These are phyloP conservation scores for Zoroaster sp. DNA, from an alignment of 53 echinoderm and acorn worm species.

Conservation along the genomic window DNA sequence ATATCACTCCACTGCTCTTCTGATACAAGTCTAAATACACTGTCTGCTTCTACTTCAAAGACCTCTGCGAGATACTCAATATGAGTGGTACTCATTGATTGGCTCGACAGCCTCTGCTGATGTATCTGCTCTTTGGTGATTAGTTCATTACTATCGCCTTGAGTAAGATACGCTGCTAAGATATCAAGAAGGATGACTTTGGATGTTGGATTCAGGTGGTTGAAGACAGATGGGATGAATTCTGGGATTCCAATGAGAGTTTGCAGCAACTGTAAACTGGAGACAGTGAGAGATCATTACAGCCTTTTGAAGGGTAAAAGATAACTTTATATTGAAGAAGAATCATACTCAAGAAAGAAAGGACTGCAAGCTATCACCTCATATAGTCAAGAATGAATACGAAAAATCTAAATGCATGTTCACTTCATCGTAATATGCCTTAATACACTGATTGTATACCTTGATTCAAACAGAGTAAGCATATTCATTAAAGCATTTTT, in stretches of 20 bases:
- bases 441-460: too few relatives aligned
- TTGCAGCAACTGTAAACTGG: constrained; percentile 59
- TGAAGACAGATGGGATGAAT: constrained; percentile 49
- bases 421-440: too few relatives aligned
- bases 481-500: too few relatives aligned
- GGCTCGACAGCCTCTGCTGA: background rate
- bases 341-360: too few relatives aligned
- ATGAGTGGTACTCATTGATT: background rate
- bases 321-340: too few relatives aligned
- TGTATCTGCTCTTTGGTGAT: background rate
- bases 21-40: constrained; percentile 9
- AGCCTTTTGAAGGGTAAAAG: too few relatives aligned
- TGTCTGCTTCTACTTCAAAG: constrained; percentile 51
- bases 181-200: constrained; percentile 65
- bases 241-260: constrained; percentile 26
- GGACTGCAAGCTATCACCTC: too few relatives aligned
- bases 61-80: constrained; percentile 37
- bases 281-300: background rate
- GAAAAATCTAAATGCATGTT: too few relatives aligned
- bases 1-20: constrained; percentile 15
- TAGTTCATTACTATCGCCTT: background rate
- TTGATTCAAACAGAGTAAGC: too few relatives aligned
- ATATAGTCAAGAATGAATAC: too few relatives aligned
- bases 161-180: constrained; percentile 40
- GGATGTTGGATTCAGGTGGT: constrained; percentile 39